Conservation (phyloP, 2,113 vertebrate species). For the Caranx ignobilis region DNA sequence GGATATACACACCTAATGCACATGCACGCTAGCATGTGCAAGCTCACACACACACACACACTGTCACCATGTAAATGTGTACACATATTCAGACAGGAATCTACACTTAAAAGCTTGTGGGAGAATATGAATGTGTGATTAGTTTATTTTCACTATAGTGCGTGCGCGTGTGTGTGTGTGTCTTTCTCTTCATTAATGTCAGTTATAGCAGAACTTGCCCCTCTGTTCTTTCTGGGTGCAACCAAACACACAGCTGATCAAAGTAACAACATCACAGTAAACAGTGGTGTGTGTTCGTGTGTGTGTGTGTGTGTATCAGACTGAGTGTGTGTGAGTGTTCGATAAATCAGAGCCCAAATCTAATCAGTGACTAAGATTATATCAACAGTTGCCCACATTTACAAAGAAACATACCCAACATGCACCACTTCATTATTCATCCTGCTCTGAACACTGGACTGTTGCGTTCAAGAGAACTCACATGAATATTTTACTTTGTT, state of each 20-base stretch:
- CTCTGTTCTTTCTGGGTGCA: conserved; percentile 46
- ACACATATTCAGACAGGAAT: conserved; percentile 51
- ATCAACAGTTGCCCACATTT: not conserved
- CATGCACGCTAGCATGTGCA: not conserved
- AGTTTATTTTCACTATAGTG: conserved; percentile 46
- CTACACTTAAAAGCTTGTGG: conserved; percentile 62
- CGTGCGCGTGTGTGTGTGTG: conserved; percentile 21
- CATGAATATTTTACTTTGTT: not conserved
- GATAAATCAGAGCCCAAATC: not conserved
- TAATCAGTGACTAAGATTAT: not conserved
- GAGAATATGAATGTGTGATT: conserved; percentile 51
- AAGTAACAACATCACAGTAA: conserved; percentile 49
- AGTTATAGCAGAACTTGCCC: conserved; percentile 48
- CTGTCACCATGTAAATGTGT: conserved; percentile 24
- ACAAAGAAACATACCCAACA: not conserved
- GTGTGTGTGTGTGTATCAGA: not conserved
- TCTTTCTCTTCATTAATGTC: conserved; percentile 73
- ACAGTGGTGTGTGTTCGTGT: conserved; percentile 21
- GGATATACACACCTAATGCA: conserved; percentile 22
- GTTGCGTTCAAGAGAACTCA: no score
- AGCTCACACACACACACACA: conserved; percentile 27
- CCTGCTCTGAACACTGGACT: not conserved
- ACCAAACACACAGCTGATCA: conserved; percentile 64
- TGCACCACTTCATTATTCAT: not conserved
- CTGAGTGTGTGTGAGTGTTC: not conserved